Percentiles rank a stretch among this genome's conserved stretches.
These are phyloP conservation scores for Xestia ashworthii DNA, from an alignment of 2,888 invertebrate species.

Conservation along the genomic window DNA sequence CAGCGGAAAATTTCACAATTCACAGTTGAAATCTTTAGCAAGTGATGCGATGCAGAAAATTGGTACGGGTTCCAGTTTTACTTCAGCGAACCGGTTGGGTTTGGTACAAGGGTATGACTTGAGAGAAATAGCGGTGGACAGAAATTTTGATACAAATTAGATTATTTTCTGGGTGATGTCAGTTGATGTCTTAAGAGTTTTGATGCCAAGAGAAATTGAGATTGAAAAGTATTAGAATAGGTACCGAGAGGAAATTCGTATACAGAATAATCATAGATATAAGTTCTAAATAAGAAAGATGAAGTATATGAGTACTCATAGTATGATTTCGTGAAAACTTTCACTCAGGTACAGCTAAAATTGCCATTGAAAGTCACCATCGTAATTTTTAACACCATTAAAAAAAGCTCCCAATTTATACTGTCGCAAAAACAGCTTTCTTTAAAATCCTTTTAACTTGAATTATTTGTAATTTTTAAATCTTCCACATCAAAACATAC, in stretches of 20 bases:
- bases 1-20: constrained; percentile 70
- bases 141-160: constrained; percentile 21
- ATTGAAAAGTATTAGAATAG: neutral
- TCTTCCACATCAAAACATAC: neutral
- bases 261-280: neutral
- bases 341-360: neutral
- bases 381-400: neutral
- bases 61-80: constrained; percentile 71
- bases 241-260: neutral
- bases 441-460: neutral
- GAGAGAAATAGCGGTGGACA: constrained; percentile 4
- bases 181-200: neutral
- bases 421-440: neutral
- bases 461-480: neutral
- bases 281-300: neutral
- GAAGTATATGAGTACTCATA: too few relatives aligned
- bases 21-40: constrained; percentile 76
- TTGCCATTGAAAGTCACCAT: neutral
- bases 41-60: constrained; percentile 81
- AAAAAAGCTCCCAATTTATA: too few relatives aligned
- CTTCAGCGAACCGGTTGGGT: constrained; percentile 46
- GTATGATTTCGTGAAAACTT: neutral
- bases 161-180: neutral
- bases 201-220: neutral
- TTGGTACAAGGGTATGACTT: constrained; percentile 23